Conservation (phyloP, 2,888 invertebrate species). For the Drosophila mayaguana region DNA sequence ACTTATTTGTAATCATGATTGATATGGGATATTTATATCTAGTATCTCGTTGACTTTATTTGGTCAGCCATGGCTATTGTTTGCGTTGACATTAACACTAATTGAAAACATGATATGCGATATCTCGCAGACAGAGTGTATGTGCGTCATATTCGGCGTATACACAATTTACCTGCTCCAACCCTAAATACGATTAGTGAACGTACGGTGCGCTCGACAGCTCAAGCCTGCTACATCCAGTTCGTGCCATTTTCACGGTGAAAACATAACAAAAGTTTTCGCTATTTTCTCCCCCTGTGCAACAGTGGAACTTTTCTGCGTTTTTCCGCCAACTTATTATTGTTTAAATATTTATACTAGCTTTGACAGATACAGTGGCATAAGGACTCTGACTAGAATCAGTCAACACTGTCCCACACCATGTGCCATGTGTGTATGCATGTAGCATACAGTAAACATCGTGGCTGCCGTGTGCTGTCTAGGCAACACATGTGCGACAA, state of each 20-base stretch:
- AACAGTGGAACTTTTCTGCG: constrained; percentile 71
- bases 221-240: constrained; percentile 34
- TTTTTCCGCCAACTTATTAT: constrained; percentile 79
- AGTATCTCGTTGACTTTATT: constrained; percentile 1
- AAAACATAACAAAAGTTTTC: constrained; percentile 78
- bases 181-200: constrained; percentile 53
- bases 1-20: background rate
- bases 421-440: background rate
- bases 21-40: background rate
- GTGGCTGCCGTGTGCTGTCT: constrained; percentile 17
- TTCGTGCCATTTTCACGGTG: constrained; percentile 72
- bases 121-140: constrained; percentile 43
- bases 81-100: constrained; percentile 73
- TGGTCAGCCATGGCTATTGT: constrained; percentile 4
- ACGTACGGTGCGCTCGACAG: constrained; percentile 41
- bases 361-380: constrained; percentile 23
- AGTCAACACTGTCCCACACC: constrained; percentile 7
- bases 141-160: constrained; percentile 42
- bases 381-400: background rate
- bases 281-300: constrained; percentile 51
- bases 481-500: constrained; percentile 66
- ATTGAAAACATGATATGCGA: constrained; percentile 79
- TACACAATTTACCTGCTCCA: constrained; percentile 30
- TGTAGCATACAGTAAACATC: background rate
- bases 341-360: constrained; percentile 80